A percentile compares a stretch with the other conserved stretches of the same genome.
Evolutionary conservation across 2,113 vertebrate genomes (phyloP).

Genomic region (Paramormyrops kingsleyae): DNA sequence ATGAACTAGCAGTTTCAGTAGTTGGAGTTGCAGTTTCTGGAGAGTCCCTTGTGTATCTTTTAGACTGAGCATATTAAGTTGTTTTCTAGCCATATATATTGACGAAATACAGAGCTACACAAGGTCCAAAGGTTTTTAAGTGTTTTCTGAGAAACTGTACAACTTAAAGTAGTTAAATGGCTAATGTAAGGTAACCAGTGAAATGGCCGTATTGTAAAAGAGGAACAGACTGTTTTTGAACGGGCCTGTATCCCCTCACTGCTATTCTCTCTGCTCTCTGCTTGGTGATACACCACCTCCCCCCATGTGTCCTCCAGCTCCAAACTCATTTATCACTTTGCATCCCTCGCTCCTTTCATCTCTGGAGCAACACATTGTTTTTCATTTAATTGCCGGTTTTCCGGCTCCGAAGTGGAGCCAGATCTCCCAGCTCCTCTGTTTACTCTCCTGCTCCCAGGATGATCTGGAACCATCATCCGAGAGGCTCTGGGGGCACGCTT

Average conservation of each 20-base stretch:
- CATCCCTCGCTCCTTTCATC: neutral
- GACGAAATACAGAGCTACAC: neutral
- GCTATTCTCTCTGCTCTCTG: neutral
- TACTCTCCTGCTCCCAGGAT: neutral
- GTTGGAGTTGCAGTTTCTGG: neutral
- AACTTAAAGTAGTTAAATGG: neutral
- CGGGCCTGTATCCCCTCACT: neutral
- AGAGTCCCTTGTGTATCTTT: neutral
- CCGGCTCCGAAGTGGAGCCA: neutral
- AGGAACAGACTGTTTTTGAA: neutral
- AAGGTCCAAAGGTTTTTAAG: neutral
- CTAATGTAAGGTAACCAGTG: neutral
- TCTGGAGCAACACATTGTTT: neutral
- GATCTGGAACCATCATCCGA: neutral
- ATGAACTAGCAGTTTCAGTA: neutral
- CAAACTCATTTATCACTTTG: neutral
- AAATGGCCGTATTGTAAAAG: neutral
- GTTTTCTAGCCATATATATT: neutral
- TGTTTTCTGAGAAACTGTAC: neutral
- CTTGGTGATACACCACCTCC: neutral
- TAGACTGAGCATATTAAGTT: neutral
- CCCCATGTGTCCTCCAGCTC: neutral
- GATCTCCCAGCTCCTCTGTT: neutral
- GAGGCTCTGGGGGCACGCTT: neutral
- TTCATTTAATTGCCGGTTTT: neutral